Percentiles rank a stretch among this genome's conserved stretches.
phyloP scores from a whole-genome alignment of 1,140 invertebrate species.

The Eubasilissa regina region DNA sequence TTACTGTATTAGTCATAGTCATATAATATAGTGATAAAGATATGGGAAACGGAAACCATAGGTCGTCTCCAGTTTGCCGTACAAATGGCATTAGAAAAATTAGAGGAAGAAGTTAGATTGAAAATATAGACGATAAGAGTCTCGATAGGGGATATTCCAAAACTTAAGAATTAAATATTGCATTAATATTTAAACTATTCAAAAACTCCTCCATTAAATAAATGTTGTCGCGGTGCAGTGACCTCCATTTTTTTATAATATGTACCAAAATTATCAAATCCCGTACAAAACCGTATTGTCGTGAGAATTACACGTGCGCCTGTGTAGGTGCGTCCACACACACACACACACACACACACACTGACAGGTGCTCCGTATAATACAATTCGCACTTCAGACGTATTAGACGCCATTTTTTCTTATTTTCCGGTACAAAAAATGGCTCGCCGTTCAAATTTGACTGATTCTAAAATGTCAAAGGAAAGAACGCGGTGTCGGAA shows the following conservation, averaged over 20 bases:
- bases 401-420: constrained; percentile 35
- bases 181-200: constrained; percentile 2
- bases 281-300: constrained; percentile 13
- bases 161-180: background rate
- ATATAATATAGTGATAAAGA: no score
- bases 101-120: no score
- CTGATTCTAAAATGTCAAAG: background rate
- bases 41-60: no score
- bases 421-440: constrained; percentile 31
- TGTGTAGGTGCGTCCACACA: background rate
- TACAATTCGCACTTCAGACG: constrained; percentile 19
- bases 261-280: constrained; percentile 11
- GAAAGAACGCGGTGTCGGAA: no score
- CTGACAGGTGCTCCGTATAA: background rate
- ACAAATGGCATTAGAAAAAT: no score
- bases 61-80: no score
- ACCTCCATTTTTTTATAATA: constrained; percentile 14
- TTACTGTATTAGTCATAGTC: no score
- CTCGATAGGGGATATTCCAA: no score
- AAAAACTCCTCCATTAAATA: constrained; percentile 9
- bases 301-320: background rate
- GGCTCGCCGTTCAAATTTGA: constrained; percentile 1
- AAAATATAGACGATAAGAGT: no score
- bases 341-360: background rate
- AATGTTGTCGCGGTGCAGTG: background rate